Base-by-base conservation (phyloP, 1,140 invertebrate genomes). In the Xylocopa sonorina region DNA sequence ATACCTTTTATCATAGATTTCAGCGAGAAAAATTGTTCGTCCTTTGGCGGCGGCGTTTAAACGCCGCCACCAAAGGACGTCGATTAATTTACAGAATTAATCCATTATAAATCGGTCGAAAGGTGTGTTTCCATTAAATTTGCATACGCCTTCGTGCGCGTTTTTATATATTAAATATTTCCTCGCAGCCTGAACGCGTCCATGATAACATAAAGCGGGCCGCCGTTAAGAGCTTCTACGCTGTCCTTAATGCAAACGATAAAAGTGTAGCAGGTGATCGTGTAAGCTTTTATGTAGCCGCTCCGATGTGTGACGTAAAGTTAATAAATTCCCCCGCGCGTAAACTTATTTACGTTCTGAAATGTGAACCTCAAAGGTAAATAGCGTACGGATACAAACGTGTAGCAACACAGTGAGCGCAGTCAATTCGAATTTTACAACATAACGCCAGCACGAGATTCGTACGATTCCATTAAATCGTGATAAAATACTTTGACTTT, bases 201-300 rank as follows among this genome's bases (percentile, higher is more conserved):
- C 66, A 64, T 46, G 80, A 81, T 73, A 83, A 71, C 66, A 64
- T 66, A 71, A 75, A 75, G 63, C 50, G 34, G n/a, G 64, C 12
- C 34, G 34, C 50, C 43, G 58, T 81, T 83, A 83, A 81, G 78
- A 83, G 81, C 66, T 77, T 50, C 62, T 69, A 60, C 58, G 63
- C 62, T 79, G 77, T 71, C 77, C 78, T 58, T 82, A 82, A 82
- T 77, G 79, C 46, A 78, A 83, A 73, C 68, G 67, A 82, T 83
- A 78, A 82, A 83, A 82, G 60, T 72, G 24, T 72, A 78, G 38
- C 62, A 78, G 46, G 48, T 57, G 66, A 68, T 63, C 55, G 27
- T 50, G 68, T 21, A 38, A 68, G 27, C 74, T 83, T 83, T 74
- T 82, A 82, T 38, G 46, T 51, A 53, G 41, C 38, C 27, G 21